phyloP scores from a whole-genome alignment of 1,140 invertebrate species.

The Papilio helenus region DNA sequence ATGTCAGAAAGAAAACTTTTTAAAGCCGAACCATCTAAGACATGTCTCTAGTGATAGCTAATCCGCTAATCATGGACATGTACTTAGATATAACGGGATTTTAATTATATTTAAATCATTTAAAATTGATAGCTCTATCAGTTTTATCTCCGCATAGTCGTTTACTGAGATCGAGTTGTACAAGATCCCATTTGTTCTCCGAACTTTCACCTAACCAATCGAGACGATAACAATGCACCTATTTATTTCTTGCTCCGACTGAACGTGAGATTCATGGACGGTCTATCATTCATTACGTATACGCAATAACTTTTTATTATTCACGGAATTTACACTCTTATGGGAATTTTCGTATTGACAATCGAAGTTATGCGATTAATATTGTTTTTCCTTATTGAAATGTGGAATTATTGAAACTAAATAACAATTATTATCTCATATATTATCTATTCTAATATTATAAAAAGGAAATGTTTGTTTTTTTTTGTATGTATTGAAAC shows the following conservation, averaged over 20 bases:
- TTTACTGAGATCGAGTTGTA: constrained; percentile 43
- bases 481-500: no score
- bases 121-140: constrained; percentile 17
- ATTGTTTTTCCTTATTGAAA: not conserved
- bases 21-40: no score
- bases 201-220: constrained; percentile 75
- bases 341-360: constrained; percentile 28
- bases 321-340: constrained; percentile 19
- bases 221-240: constrained; percentile 50
- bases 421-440: not conserved
- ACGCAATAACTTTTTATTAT: constrained; percentile 34
- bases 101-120: constrained; percentile 3
- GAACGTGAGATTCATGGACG: constrained; percentile 55
- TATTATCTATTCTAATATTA: not conserved
- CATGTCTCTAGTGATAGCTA: no score
- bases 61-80: not conserved
- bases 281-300: constrained; percentile 49
- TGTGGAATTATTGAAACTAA: not conserved
- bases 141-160: constrained; percentile 5
- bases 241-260: constrained; percentile 49
- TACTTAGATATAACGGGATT: not conserved
- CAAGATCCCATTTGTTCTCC: constrained; percentile 51
- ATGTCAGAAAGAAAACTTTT: no score
- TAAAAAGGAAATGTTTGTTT: no score
- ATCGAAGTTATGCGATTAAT: constrained; percentile 24